A percentile compares a stretch with the other conserved stretches of the same genome.
Conservation (phyloP, 2,797 vertebrate species). For the Simalia tracyae region DNA sequence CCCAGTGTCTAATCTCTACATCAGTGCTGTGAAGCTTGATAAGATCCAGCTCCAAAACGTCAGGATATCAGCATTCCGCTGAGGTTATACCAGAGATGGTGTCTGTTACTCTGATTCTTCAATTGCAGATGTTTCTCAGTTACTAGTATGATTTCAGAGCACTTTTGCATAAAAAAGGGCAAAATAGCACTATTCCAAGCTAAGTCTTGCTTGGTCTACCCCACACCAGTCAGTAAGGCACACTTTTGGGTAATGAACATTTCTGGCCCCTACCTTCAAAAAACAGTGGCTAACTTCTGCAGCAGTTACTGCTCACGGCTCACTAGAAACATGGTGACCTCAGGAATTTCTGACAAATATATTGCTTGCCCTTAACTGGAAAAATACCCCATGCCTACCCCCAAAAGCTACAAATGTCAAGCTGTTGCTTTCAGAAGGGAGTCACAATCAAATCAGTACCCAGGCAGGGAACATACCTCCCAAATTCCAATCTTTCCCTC, state of each 20-base stretch:
- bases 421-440: constrained; percentile 70
- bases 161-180: constrained; percentile 68
- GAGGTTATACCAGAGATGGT: constrained; percentile 31
- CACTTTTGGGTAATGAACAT: constrained; percentile 71
- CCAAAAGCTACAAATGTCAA: constrained; percentile 68
- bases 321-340: constrained; percentile 19
- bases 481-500: constrained; percentile 57
- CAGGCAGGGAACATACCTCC: not conserved
- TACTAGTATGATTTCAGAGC: constrained; percentile 47
- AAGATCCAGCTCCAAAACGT: constrained; percentile 37
- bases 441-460: constrained; percentile 66
- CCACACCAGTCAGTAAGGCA: constrained; percentile 62
- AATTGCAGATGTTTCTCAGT: constrained; percentile 8
- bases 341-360: not conserved
- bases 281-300: constrained; percentile 64
- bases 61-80: constrained; percentile 14
- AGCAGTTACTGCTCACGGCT: constrained; percentile 69
- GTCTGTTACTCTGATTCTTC: constrained; percentile 12
- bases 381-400: constrained; percentile 34
- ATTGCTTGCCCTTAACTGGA: not conserved
- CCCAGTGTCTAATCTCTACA: constrained; percentile 28
- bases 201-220: not conserved
- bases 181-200: constrained; percentile 21
- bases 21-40: constrained; percentile 39
- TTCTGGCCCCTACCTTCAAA: constrained; percentile 75